Conservation (phyloP, 2,888 invertebrate species). For the Capitulum mitella region DNA sequence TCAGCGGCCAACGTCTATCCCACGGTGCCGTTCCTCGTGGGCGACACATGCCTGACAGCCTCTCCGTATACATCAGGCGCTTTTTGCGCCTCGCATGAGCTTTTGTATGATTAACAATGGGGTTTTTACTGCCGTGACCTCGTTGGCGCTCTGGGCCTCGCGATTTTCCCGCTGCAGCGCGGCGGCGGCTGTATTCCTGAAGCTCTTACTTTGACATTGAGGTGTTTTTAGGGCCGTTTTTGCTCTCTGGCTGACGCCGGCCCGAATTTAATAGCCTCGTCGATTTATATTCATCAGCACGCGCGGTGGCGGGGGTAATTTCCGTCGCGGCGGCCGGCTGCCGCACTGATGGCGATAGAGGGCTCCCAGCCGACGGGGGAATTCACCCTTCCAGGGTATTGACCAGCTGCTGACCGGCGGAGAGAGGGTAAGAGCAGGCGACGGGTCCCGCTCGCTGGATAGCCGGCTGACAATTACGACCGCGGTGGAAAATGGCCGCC, state of each 20-base stretch:
- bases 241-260: constrained; percentile 52
- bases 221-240: constrained; percentile 38
- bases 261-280: constrained; percentile 89
- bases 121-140: not conserved
- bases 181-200: constrained; percentile 42
- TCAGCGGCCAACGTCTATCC: constrained; percentile 34
- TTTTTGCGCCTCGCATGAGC: constrained; percentile 61
- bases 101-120: constrained; percentile 23
- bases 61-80: constrained; percentile 81
- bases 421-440: constrained; percentile 67
- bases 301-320: constrained; percentile 84
- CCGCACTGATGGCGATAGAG: not conserved
- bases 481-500: constrained; percentile 38
- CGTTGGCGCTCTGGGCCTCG: not conserved
- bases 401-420: constrained; percentile 34
- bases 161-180: constrained; percentile 28
- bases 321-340: constrained; percentile 58
- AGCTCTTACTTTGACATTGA: constrained; percentile 1
- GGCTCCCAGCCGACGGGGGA: not conserved
- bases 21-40: constrained; percentile 65
- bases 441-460: constrained; percentile 73
- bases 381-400: constrained; percentile 2
- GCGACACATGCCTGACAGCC: constrained; percentile 89
- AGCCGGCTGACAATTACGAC: too few species aligned
- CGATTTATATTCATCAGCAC: constrained; percentile 90